Percentiles rank a stretch among this genome's conserved stretches.
phyloP scores from a whole-genome alignment of 2,113 vertebrate species.

The Protobothrops flavoviridis region DNA sequence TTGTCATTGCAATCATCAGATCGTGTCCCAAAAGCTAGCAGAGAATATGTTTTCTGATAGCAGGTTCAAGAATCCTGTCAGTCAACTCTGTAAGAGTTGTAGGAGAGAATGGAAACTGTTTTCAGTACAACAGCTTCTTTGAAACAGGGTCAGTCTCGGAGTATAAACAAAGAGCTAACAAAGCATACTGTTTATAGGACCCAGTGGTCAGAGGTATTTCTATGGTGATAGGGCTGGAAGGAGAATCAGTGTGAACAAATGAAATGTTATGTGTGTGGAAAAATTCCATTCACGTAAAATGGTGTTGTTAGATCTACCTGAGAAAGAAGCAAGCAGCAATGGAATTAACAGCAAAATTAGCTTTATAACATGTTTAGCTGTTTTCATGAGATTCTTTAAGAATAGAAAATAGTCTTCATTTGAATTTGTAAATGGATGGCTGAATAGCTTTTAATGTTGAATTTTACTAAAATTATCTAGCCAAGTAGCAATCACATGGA shows the following conservation, averaged over 20 bases:
- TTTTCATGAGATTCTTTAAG: slow-evolving; percentile 2
- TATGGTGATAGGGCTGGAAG: fast-evolving
- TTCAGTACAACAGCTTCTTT: neutral
- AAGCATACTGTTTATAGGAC: neutral
- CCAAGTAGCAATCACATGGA: neutral
- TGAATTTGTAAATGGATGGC: neutral
- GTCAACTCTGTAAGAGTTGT: neutral
- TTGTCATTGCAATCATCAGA: neutral
- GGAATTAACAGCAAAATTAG: neutral
- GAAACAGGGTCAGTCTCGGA: neutral
- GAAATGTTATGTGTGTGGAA: neutral
- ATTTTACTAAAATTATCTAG: neutral
- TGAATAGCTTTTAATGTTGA: slow-evolving; percentile 1
- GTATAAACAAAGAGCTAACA: neutral
- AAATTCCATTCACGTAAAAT: neutral
- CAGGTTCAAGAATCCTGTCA: neutral
- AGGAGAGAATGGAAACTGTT: neutral
- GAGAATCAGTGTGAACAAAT: neutral
- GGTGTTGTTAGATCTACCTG: neutral
- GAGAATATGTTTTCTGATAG: neutral
- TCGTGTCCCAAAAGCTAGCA: neutral
- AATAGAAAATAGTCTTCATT: neutral
- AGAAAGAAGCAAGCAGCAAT: neutral
- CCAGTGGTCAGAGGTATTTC: neutral
- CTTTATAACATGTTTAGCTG: neutral